These are phyloP conservation scores for Nipponacmea schrenckii DNA, from an alignment of 2,888 invertebrate species.

Conservation along the genomic window DNA sequence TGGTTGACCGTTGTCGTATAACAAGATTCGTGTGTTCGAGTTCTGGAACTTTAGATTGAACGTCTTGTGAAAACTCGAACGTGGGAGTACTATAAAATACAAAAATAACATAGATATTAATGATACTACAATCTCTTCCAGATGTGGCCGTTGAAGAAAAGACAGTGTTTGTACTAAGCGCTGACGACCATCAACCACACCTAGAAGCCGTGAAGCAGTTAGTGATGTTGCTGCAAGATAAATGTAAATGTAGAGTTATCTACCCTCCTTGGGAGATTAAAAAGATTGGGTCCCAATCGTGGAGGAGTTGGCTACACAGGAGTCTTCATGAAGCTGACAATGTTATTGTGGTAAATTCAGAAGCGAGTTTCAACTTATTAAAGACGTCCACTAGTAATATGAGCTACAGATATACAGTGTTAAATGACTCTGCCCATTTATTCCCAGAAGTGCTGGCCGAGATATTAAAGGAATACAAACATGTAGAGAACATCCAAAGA, in stretches of 20 bases:
- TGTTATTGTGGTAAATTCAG: not conserved
- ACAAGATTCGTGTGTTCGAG: too few species aligned
- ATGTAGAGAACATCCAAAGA: not conserved
- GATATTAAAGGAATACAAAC: not conserved
- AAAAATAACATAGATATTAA: too few species aligned
- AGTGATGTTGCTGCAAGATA: not conserved
- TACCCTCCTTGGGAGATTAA: not conserved
- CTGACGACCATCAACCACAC: not conserved
- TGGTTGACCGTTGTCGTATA: too few species aligned
- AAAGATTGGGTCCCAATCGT: not conserved
- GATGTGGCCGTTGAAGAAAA: not conserved
- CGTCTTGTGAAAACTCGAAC: too few species aligned
- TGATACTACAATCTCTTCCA: not conserved
- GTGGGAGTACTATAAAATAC: too few species aligned
- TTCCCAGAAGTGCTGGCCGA: not conserved
- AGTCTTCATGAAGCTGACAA: not conserved
- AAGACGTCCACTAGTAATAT: not conserved
- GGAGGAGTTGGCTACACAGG: not conserved
- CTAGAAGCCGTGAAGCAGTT: not conserved
- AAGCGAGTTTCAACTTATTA: not conserved
- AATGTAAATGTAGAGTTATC: not conserved
- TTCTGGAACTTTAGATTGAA: too few species aligned
- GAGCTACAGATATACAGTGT: not conserved
- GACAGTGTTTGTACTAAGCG: not conserved
- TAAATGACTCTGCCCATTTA: not conserved